Base-by-base conservation (phyloP, 1,140 invertebrate genomes). In the Brachionus koreanus region DNA sequence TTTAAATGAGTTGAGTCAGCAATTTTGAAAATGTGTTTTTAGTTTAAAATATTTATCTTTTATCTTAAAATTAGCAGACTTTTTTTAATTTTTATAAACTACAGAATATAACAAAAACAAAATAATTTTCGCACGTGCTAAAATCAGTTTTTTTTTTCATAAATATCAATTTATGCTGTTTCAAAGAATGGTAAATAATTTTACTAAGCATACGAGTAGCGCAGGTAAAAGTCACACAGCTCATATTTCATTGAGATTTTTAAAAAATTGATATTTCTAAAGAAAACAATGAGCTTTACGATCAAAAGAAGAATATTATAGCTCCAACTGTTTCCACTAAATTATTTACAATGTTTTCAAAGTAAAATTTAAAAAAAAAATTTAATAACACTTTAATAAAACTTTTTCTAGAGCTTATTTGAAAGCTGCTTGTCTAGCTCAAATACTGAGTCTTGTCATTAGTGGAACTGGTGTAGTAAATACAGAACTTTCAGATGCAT, bases 381-480 rank as follows among this genome's bases (percentile, higher is more conserved):
- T 1, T 49, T 6, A 49, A 49, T 3, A 5, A n/a, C n/a, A n/a
- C n/a, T n/a, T 16, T 49, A 3, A 49, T n/a, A 13, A 46, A 63
- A 2, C 37, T 35, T 39, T 35, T 67, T 35, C 9, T 19, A 74
- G 69, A 25, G 13, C 39, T 1, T 74, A 46, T 46, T 74, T 19
- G 16, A 74, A 43, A 46, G 19, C 76, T 5, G 10, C 39, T 29
- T 43, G 25, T 12, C 35, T 94, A 82, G 93, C 93, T 2, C 93
- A 94, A 88, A 89, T 92, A 61, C 87, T 94, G 61, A 94, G 93
- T 0, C 83, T 93, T 9, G 87, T 94, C 19, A 85, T 94, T 5
- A 93, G 92, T 89, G 91, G 91, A 61, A 93, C 93, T 86, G 93
- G 92, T 82, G 91, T 93, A 46, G 89, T 92, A 81, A 93, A 92